Base-by-base conservation (phyloP, 2,113 vertebrate genomes). In the Tyrannus savana region DNA sequence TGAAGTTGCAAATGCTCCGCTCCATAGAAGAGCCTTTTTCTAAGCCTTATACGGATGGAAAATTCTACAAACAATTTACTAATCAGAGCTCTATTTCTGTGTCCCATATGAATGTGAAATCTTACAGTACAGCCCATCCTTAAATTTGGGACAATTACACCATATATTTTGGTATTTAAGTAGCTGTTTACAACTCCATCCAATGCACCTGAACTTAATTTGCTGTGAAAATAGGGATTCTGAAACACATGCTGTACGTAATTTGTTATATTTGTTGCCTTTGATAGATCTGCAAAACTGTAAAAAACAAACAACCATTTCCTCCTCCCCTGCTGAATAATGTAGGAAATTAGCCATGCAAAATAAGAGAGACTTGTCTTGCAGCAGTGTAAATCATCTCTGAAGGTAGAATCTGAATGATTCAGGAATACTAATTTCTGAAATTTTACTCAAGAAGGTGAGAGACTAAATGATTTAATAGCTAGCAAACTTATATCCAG, bases 191-290 rank as follows among this genome's bases (percentile, higher is more conserved):
- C 10, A 53, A 66, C 67, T 88, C 55, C 22, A 77, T 60, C 63
- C 71, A 86, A 80, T 41, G 78, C 68, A 95, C 92, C 84, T 96
- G 92, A 96, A 94, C 41, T 90, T 92, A 88, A 95, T 90, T 83
- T 96, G 79, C 78, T 88, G 47, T 80, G 87, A 95, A 96, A 95
- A 94, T 11, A 93, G 42, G 35, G 47, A 91, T 84, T 95, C 75
- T 85, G 83, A 80, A 92, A 85, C 39, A 80, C 55, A 44, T 6
- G 19, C 24, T 55, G 85, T 55, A 56, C 74, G 37, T 86, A 77
- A 92, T 95, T 96, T 75, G 68, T 55, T 86, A 80, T 91, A 95
- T 88, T 76, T 94, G 42, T 86, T 92, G 79, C 82, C 33, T 95
- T 85, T 94, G 87, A 88, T 80, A 76, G 79, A 90, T 83, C 63